Percentiles rank a stretch among this genome's conserved stretches.
Conservation (phyloP, 2,113 vertebrate species). For the Taxidea taxus region DNA sequence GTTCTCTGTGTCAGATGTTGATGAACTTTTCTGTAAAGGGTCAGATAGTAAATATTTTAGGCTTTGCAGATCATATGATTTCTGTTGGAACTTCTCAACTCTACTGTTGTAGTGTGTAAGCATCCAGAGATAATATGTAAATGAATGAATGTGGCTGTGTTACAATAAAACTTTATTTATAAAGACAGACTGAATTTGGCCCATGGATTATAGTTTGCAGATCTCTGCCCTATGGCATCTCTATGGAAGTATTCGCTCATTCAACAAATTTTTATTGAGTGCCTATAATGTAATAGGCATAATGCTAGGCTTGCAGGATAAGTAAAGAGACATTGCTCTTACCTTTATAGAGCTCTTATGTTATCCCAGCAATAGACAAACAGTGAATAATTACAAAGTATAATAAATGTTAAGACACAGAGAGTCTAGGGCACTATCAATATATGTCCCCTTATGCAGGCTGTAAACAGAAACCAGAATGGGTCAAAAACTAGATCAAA, state of each 20-base stretch:
- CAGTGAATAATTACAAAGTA: not conserved
- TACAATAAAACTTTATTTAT: constrained; percentile 30
- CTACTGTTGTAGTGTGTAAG: not conserved
- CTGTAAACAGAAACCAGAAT: not conserved
- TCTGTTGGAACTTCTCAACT: not conserved
- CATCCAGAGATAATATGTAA: not conserved
- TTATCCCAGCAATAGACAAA: not conserved
- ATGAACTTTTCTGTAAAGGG: not conserved
- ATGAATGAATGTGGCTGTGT: not conserved
- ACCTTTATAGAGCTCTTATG: not conserved
- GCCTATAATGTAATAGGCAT: not conserved
- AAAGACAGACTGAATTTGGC: not conserved
- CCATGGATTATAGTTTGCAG: not conserved
- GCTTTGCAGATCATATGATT: not conserved
- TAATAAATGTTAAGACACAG: not conserved
- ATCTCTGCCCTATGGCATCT: not conserved
- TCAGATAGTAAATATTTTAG: not conserved
- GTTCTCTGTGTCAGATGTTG: not conserved
- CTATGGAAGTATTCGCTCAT: not conserved
- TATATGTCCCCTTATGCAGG: not conserved
- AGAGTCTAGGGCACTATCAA: not conserved
- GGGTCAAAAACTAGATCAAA: not conserved
- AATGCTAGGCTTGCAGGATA: not conserved
- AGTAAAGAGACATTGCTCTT: not conserved
- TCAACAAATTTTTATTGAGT: not conserved